Conservation (phyloP, 2,113 vertebrate species). For the Scartelaos histophorus region DNA sequence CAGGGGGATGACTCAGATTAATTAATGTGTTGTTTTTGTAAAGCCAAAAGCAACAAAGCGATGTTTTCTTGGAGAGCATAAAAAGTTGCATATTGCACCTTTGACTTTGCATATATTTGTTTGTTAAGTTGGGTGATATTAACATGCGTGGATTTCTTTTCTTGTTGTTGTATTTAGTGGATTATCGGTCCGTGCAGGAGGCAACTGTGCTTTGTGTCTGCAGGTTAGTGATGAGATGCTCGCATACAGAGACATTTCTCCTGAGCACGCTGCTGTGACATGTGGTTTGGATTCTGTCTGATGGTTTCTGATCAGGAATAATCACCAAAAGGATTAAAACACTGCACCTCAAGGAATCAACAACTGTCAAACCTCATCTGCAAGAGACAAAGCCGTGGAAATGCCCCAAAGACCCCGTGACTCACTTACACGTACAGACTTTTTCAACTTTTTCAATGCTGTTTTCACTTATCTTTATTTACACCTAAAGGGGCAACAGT, state of each 20-base stretch:
- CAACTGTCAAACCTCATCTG: not conserved
- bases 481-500: too few species aligned
- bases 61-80: too few species aligned
- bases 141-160: too few species aligned
- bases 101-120: not conserved
- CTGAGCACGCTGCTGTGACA: slow-evolving; percentile 48
- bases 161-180: not conserved
- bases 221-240: slow-evolving; percentile 58
- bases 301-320: slow-evolving; percentile 51
- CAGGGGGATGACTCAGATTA: too few species aligned
- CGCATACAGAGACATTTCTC: slow-evolving; percentile 52
- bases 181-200: slow-evolving; percentile 47
- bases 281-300: slow-evolving; percentile 58
- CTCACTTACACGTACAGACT: not conserved
- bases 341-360: slow-evolving; percentile 28
- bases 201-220: slow-evolving; percentile 54
- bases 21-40: too few species aligned
- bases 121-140: too few species aligned
- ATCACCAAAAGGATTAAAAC: slow-evolving; percentile 44
- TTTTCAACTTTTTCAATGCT: too few species aligned
- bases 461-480: not conserved
- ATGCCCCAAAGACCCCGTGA: not conserved
- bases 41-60: too few species aligned
- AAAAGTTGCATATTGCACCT: too few species aligned
- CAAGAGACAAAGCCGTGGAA: not conserved